A percentile compares a stretch with the other conserved stretches of the same genome.
These are phyloP conservation scores for Arrhopalites spinosus DNA, from an alignment of 2,888 invertebrate species.

Conservation along the genomic window DNA sequence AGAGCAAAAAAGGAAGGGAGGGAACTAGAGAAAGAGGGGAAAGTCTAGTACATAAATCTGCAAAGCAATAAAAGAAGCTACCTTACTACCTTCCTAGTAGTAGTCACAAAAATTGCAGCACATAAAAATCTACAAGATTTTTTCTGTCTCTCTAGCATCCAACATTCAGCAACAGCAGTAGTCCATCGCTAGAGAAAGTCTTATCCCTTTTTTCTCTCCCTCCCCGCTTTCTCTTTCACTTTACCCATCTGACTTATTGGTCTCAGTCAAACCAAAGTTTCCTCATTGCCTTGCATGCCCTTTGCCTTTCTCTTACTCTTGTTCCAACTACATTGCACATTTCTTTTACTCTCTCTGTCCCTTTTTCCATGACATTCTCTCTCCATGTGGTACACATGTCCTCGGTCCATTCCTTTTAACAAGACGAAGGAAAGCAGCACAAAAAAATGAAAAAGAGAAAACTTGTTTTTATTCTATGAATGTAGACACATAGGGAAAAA, in stretches of 20 bases:
- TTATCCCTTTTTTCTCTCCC: constrained; percentile 31
- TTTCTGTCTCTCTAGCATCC: constrained; percentile 21
- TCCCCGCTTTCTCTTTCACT: background rate
- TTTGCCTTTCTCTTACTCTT: constrained; percentile 13
- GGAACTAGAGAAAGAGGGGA: constrained; percentile 11
- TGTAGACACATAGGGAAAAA: too few relatives aligned
- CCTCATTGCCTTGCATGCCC: constrained; percentile 9
- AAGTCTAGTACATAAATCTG: constrained; percentile 43
- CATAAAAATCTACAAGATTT: constrained; percentile 35
- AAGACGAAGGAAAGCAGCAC: too few relatives aligned
- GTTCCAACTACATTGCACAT: background rate
- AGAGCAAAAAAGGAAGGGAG: background rate
- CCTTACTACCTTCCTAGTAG: constrained; percentile 9
- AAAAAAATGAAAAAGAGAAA: background rate
- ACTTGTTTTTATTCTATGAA: too few relatives aligned
- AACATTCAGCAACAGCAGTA: constrained; percentile 15
- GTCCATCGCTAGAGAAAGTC: background rate
- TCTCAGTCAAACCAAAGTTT: constrained; percentile 16
- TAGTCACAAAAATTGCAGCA: constrained; percentile 31
- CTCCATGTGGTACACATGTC: background rate
- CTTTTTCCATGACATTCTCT: background rate
- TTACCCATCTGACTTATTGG: constrained; percentile 23
- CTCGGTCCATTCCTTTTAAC: background rate
- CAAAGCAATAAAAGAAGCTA: constrained; percentile 46
- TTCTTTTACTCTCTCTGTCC: background rate